Percentiles rank a stretch among this genome's conserved stretches.
These are phyloP conservation scores for Taxidea taxus DNA, from an alignment of 2,113 vertebrate species.

Conservation along the genomic window DNA sequence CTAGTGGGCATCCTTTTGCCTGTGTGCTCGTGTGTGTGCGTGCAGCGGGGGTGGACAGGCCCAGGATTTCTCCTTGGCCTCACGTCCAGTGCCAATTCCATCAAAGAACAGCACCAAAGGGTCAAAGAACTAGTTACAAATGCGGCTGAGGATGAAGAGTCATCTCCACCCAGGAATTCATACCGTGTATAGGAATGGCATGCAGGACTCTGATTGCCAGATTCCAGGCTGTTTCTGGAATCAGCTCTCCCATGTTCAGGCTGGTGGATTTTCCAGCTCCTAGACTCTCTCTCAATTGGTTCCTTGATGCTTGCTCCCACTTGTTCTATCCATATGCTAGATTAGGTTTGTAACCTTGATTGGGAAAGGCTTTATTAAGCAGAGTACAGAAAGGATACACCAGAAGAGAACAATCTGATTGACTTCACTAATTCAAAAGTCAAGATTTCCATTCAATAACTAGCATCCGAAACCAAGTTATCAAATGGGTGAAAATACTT, in stretches of 20 bases:
- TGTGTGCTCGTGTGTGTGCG: background rate
- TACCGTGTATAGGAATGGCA: background rate
- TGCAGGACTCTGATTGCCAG: background rate
- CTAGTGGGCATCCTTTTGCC: background rate
- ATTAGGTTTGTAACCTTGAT: background rate
- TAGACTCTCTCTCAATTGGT: background rate
- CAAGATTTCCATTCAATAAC: background rate
- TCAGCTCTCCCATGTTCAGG: background rate
- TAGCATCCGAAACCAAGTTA: background rate
- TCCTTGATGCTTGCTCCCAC: background rate
- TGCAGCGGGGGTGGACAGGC: accelerated
- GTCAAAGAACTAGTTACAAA: background rate
- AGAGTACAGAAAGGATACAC: background rate
- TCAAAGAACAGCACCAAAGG: background rate
- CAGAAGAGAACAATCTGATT: background rate
- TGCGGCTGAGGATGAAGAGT: background rate
- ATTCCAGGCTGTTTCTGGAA: background rate
- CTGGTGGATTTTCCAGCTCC: too few relatives aligned
- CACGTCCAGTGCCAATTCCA: background rate
- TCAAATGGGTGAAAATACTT: background rate
- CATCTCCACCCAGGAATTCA: background rate
- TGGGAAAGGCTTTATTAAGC: background rate
- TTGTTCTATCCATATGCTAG: background rate
- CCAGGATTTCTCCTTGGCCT: background rate
- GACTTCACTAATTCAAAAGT: background rate